phyloP scores from a whole-genome alignment of 2,888 invertebrate species.

The Panopea generosa region DNA sequence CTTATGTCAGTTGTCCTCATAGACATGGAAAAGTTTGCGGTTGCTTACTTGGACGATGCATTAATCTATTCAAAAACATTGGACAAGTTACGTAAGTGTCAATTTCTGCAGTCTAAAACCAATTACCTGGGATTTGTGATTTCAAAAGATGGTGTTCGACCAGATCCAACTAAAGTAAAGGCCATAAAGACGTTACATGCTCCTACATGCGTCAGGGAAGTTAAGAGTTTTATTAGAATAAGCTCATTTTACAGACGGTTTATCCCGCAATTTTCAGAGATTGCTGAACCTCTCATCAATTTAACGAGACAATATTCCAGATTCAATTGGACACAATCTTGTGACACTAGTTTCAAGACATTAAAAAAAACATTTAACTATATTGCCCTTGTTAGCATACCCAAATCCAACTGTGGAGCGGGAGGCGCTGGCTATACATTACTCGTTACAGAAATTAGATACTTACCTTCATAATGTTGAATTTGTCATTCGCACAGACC shows the following conservation, averaged over 20 bases:
- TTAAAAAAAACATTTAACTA: conserved; percentile 45
- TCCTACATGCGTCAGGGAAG: conserved; percentile 34
- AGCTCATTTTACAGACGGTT: conserved; percentile 53
- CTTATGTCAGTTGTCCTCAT: too few relatives aligned
- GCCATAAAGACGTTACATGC: too few relatives aligned
- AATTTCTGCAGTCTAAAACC: too few relatives aligned
- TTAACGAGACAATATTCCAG: conserved; percentile 36
- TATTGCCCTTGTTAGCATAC: conserved; percentile 41
- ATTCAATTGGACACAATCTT: conserved; percentile 46
- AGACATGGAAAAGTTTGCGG: too few relatives aligned
- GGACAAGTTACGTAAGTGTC: too few relatives aligned
- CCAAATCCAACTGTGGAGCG: conserved; percentile 34
- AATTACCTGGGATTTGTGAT: too few relatives aligned
- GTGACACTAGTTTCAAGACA: too few relatives aligned
- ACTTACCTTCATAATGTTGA: conserved; percentile 24
- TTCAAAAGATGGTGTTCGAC: too few relatives aligned
- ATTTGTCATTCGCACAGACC: conserved; percentile 33
- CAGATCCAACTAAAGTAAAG: too few relatives aligned
- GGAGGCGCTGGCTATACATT: conserved; percentile 39
- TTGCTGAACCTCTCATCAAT: conserved; percentile 31
- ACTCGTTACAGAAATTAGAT: conserved; percentile 22
- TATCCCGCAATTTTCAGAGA: conserved; percentile 46
- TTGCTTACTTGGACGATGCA: too few relatives aligned
- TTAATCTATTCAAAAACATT: too few relatives aligned
- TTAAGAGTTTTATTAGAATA: conserved; percentile 57